Evolutionary conservation across 2,888 invertebrate species (phyloP).

Genomic region (Heterodera filipjevi): DNA sequence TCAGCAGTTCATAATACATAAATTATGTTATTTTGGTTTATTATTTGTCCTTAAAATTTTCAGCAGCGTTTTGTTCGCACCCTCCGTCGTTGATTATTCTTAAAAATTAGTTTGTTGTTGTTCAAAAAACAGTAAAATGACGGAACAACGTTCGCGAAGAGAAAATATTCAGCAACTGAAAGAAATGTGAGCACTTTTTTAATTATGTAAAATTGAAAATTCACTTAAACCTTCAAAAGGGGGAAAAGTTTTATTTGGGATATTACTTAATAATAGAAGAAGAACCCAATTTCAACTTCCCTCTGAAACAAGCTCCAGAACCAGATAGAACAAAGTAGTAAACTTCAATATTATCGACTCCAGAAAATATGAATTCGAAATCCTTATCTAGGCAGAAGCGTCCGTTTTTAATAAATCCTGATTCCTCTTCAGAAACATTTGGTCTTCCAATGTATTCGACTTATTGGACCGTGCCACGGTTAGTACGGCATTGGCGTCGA

Average conservation of each 20-base stretch:
- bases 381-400: too few relatives aligned
- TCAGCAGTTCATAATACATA: too few relatives aligned
- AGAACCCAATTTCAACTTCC: too few relatives aligned
- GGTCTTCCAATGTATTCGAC: neutral
- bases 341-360: neutral
- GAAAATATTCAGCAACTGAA: neutral
- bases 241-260: neutral
- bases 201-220: neutral
- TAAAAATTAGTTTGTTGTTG: too few relatives aligned
- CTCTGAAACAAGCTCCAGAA: too few relatives aligned
- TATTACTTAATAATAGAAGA: neutral
- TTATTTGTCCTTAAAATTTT: too few relatives aligned
- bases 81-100: too few relatives aligned
- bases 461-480: neutral
- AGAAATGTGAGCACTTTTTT: neutral
- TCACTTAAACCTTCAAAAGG: neutral
- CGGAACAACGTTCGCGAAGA: neutral
- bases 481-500: neutral
- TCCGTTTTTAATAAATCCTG: too few relatives aligned
- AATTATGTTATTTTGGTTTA: too few relatives aligned
- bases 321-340: neutral
- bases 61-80: too few relatives aligned
- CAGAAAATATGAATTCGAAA: too few relatives aligned
- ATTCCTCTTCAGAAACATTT: neutral
- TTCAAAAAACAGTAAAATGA: neutral